These are phyloP conservation scores for Cyclura pinguis DNA, from an alignment of 2,797 vertebrate genomes.

Conservation along the genomic window DNA sequence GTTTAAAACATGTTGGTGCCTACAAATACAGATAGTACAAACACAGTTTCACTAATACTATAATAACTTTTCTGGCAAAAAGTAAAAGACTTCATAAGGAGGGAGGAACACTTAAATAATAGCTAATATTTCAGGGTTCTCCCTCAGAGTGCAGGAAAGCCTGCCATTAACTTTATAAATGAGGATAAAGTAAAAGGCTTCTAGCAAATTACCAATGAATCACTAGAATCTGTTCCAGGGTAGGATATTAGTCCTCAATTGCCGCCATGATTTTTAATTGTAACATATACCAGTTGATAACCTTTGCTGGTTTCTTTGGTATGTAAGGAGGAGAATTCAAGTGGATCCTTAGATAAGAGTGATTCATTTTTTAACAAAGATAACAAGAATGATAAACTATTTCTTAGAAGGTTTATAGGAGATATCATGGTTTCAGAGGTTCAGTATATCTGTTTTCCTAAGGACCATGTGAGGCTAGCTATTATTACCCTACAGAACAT, in stretches of 20 bases:
- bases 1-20: background rate
- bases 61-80: conserved; percentile 49
- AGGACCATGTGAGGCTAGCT: background rate
- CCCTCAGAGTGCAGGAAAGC: conserved; percentile 66
- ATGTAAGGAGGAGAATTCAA: background rate
- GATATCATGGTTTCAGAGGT: background rate
- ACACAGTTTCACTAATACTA: conserved; percentile 41
- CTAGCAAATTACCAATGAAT: conserved; percentile 71
- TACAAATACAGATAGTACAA: background rate
- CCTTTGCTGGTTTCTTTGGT: conserved; percentile 60
- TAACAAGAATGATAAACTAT: background rate
- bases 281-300: conserved; percentile 61
- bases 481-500: background rate
- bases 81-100: conserved; percentile 47
- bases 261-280: conserved; percentile 61
- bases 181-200: conserved; percentile 71
- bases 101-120: conserved; percentile 66
- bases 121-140: conserved; percentile 65
- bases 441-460: background rate
- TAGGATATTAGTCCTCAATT: conserved; percentile 67
- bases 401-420: background rate
- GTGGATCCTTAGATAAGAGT: background rate
- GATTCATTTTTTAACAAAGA: background rate
- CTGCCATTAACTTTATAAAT: conserved; percentile 72
- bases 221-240: conserved; percentile 67